These are phyloP conservation scores for Ridgeia piscesae DNA, from an alignment of 1,140 invertebrate species.

Conservation along the genomic window DNA sequence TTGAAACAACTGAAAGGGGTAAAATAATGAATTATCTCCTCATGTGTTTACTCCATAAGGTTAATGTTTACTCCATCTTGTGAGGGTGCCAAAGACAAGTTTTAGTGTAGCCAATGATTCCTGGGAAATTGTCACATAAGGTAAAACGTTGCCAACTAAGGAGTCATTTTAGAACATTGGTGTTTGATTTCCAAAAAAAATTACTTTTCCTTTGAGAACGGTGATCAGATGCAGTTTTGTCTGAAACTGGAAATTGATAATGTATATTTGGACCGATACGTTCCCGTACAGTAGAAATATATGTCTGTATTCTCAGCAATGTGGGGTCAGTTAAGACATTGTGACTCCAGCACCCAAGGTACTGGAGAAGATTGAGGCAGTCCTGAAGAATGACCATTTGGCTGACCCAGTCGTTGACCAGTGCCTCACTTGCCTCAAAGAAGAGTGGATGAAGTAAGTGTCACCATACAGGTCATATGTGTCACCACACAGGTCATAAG, in stretches of 20 bases:
- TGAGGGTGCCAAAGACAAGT: too few species aligned
- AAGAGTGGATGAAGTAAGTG: constrained; percentile 60
- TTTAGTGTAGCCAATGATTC: too few species aligned
- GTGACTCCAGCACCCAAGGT: constrained; percentile 51
- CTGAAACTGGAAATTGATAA: background rate
- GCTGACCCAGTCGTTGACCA: constrained; percentile 50
- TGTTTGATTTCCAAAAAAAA: too few species aligned
- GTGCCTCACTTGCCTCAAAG: constrained; percentile 56
- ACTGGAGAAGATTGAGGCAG: constrained; percentile 51
- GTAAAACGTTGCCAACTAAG: background rate
- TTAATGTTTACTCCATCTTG: too few species aligned
- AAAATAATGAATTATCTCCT: too few species aligned
- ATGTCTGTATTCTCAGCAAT: background rate
- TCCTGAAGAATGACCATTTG: constrained; percentile 52
- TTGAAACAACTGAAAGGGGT: too few species aligned
- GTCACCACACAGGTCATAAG: background rate
- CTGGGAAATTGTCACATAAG: too few species aligned
- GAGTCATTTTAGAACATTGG: too few species aligned
- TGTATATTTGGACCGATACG: background rate
- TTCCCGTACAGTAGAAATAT: background rate
- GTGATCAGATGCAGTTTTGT: too few species aligned
- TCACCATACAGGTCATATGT: background rate
- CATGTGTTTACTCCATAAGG: background rate
- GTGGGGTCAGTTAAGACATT: constrained; percentile 19
- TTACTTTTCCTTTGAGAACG: too few species aligned